Conservation (phyloP, 2,888 invertebrate species). For the Caenorhabditis macrosperma region DNA sequence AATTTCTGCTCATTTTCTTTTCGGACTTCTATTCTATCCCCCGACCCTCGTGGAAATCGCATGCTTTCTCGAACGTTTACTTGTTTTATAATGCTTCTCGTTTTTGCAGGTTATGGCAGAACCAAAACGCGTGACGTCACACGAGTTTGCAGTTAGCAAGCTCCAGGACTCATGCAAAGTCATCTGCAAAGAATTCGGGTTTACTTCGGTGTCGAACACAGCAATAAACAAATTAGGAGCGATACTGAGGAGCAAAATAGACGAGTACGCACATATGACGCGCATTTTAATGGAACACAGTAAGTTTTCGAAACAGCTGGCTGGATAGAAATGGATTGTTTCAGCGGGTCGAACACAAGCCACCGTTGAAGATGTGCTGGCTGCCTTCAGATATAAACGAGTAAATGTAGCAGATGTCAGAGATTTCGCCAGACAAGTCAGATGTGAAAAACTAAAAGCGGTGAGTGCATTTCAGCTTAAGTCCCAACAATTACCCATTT, state of each 20-base stretch:
- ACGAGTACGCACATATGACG: conserved; percentile 21
- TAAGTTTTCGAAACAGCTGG: conserved; percentile 2
- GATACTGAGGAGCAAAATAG: conserved; percentile 17
- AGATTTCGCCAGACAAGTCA: conserved; percentile 25
- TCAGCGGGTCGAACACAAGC: conserved; percentile 55
- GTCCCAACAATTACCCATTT: not conserved
- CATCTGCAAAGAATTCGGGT: conserved; percentile 43
- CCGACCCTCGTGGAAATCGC: not conserved
- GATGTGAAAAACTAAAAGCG: conserved; percentile 5
- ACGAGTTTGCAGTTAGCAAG: conserved; percentile 20
- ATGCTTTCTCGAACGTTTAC: conserved; percentile 9
- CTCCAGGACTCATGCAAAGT: conserved; percentile 43
- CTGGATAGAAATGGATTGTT: not conserved
- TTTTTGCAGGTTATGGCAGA: conserved; percentile 26
- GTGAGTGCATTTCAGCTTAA: conserved; percentile 29
- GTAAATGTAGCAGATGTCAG: conserved; percentile 18
- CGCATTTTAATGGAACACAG: conserved; percentile 42
- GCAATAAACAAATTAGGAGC: conserved; percentile 24
- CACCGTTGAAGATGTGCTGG: conserved; percentile 33
- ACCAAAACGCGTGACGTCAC: not conserved
- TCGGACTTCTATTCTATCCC: not conserved
- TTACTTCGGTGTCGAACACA: conserved; percentile 17
- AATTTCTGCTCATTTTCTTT: too few relatives aligned
- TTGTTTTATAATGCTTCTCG: too few relatives aligned
- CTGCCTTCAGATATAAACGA: conserved; percentile 24